Evolutionary conservation across 92 coral and sea anemone species (phyloP), one percentile per base, ranked within the genome.

Genomic region (Zoanthus sansibaricus): DNA sequence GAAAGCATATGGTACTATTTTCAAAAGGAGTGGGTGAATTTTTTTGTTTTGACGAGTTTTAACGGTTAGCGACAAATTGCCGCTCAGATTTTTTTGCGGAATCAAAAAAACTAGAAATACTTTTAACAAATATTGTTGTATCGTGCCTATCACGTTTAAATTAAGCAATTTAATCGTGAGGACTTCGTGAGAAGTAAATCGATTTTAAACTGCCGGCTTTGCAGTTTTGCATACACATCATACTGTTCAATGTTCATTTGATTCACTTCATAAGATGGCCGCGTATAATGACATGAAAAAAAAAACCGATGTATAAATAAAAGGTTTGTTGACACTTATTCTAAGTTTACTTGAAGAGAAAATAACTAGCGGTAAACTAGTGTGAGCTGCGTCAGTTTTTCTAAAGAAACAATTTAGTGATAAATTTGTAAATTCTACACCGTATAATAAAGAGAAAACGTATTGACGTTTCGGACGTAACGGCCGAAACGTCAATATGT

Each of bases 1-100:
- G 64, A 12, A 62, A 80, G 85, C 85, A 80, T 70, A 66, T 80
- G 84, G 59, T 21, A 15, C 6, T 46, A 16, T 64, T 66, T 80
- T 11, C 10, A 16, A 11, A 72, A 69, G 1, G n/a, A 49, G 54
- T 49, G 12, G 5, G 21, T 16, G 69, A 20, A 6, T 61, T 61
- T 30, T 69, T 31, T 69, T 7, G 7, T 2, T 67, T 10, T 69
- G 74, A 33, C 6, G 18, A 16, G 7, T 58, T 58, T n/a, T n/a
- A 69, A 31, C 46, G 30, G 46, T 30, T 46, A 69, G 31, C 46
- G 45, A 21, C 46, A 80, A 47, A 33, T 80, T 7, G n/a, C 46
- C 46, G 16, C 42, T 69, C 16, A 33, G 15, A 12, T 16, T 69
- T 30, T 61, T 18, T 25, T 18, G 72, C 17, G 72, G 72, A 56